These are phyloP conservation scores for Kryphioiulus occultus DNA, from an alignment of 2,888 invertebrate species.

Conservation along the genomic window DNA sequence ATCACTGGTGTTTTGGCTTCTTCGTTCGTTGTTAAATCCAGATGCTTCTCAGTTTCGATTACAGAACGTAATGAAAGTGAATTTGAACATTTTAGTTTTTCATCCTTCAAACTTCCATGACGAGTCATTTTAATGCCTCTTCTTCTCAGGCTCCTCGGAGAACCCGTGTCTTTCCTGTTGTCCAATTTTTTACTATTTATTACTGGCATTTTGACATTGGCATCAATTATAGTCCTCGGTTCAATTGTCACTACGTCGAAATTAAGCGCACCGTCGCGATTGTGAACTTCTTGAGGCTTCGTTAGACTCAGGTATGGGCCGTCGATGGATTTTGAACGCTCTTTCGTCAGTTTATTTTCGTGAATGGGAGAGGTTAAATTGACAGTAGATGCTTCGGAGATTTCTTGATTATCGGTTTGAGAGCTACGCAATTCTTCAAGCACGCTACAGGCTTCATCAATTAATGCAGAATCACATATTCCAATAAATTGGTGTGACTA, in stretches of 20 bases:
- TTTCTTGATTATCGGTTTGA: not conserved
- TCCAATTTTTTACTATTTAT: constrained; percentile 37
- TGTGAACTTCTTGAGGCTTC: not conserved
- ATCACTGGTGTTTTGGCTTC: not conserved
- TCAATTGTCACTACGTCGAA: not conserved
- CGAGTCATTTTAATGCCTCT: constrained; percentile 6
- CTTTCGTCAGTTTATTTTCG: constrained; percentile 9
- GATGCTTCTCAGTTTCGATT: not conserved
- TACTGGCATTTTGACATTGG: not conserved
- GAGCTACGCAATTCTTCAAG: constrained; percentile 73
- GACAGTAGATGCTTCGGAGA: not conserved
- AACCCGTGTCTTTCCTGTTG: not conserved
- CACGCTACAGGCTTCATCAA: constrained; percentile 84
- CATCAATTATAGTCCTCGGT: not conserved
- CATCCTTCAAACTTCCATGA: constrained; percentile 46
- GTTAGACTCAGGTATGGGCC: not conserved
- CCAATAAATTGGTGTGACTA: constrained; percentile 77
- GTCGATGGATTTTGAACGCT: constrained; percentile 46
- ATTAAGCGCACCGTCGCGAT: not conserved
- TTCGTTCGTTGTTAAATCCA: not conserved
- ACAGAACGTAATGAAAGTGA: not conserved
- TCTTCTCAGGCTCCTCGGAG: not conserved
- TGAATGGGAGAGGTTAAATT: constrained; percentile 17
- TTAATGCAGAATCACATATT: constrained; percentile 84
- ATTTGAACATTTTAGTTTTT: not conserved